Evolutionary conservation across 2,888 invertebrate species (phyloP).

Genomic region (Sesia apiformis): DNA sequence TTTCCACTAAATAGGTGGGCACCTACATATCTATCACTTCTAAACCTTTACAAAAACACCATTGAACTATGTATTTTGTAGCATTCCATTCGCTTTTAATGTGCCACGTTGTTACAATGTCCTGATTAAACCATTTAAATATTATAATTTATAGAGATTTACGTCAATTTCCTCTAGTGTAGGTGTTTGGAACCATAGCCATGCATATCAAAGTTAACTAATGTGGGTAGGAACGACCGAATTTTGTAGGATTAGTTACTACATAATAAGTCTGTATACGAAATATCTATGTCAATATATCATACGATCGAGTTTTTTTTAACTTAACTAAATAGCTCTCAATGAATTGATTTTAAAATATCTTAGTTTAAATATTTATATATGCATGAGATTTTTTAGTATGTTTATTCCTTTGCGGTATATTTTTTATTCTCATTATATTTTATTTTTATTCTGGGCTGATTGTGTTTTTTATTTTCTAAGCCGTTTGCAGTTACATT

Average conservation of each 20-base stretch:
- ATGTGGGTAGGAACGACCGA: conserved; percentile 1
- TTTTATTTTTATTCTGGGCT: too few species aligned
- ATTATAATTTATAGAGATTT: not conserved
- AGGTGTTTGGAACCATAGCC: conserved; percentile 19
- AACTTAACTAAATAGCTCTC: not conserved
- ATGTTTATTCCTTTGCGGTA: too few species aligned
- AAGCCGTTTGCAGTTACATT: too few species aligned
- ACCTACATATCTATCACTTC: too few species aligned
- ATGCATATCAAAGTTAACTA: conserved; percentile 36
- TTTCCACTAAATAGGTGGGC: too few species aligned
- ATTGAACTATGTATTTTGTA: conserved; percentile 18
- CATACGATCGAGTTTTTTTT: not conserved
- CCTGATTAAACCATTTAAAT: not conserved
- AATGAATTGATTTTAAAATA: not conserved
- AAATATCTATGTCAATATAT: too few species aligned
- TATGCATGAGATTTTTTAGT: not conserved
- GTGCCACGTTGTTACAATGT: not conserved
- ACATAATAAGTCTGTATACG: conserved; percentile 18
- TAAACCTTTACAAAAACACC: not conserved
- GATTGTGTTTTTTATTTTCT: too few species aligned
- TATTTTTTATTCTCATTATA: too few species aligned
- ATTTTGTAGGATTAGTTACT: conserved; percentile 15
- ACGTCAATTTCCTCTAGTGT: not conserved
- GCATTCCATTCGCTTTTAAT: not conserved
- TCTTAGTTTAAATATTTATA: not conserved